Base-by-base conservation (phyloP, 2,113 vertebrate genomes). In the Catharus fuscescens region DNA sequence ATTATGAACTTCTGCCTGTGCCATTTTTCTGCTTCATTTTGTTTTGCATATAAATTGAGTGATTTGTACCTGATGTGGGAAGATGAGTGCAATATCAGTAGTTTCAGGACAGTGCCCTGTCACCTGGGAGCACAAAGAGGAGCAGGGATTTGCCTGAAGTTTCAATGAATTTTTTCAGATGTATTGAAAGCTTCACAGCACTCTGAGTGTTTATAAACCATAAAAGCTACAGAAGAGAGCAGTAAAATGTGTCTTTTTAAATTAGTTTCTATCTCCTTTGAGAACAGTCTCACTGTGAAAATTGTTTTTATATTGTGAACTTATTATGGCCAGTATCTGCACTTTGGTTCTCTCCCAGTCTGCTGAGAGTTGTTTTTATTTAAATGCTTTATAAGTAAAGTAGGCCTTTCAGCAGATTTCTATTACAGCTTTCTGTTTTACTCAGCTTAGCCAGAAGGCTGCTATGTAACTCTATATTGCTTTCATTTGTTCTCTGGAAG, bases 311-410 rank as follows among this genome's bases (percentile, higher is more conserved):
- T 74, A 67, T 52, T 0, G 0, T 80, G 82, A 90, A 72, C 44
- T 93, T 93, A n/a, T 40, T 95, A 36, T 71, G 47, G 79, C 48
- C 31, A 40, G 36, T 83, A 62, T 90, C 48, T 83, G n/a, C 53
- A 64, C 87, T 93, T 96, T 78, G 52, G 16, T 67, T 90, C 47
- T 83, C 23, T 52, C 71, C 40, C 85, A 80, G 34, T 92, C 82
- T 95, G 52, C 67, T 73, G 25, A 28, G 47, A 5, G 26, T 86
- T 93, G 76, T 90, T 96, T 94, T 94, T 92, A 54, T 88, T 93
- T 86, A 86, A 95, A 83, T 91, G 74, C 47, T 80, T 80, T 90
- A 2, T 48, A 71, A 82, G 42, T 82, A 47, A 82, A 94, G 50
- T 31, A 82, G 34, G 29, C 80, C 57, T 92, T 93, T 78, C 83